phyloP scores from a whole-genome alignment of 1,140 invertebrate genomes.

The Campoletis sonorensis region DNA sequence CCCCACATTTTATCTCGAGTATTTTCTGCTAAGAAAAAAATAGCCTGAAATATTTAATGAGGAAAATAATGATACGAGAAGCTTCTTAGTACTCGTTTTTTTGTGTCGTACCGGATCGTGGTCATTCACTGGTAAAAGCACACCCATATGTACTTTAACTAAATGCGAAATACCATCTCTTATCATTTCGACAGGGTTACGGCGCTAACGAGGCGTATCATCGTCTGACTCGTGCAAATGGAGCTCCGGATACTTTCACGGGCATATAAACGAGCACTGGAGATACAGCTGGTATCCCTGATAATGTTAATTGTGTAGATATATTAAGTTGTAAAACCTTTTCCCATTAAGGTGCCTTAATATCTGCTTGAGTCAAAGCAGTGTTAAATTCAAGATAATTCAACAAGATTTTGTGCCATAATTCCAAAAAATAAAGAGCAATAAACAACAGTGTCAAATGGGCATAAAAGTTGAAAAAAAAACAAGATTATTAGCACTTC shows the following conservation, averaged over 20 bases:
- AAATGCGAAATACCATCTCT: neutral
- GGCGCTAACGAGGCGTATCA: slow-evolving; percentile 2
- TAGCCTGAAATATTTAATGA: neutral
- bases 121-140: neutral
- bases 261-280: neutral
- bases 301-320: slow-evolving; percentile 9
- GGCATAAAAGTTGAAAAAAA: too few relatives aligned
- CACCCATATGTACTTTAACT: neutral
- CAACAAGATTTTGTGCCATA: too few relatives aligned
- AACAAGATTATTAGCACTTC: too few relatives aligned
- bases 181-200: slow-evolving; percentile 7
- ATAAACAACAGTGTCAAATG: too few relatives aligned
- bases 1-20: too few relatives aligned
- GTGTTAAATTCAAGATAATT: too few relatives aligned
- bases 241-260: slow-evolving; percentile 6
- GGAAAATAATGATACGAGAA: too few relatives aligned
- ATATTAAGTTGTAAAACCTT: neutral
- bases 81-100: neutral
- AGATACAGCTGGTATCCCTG: slow-evolving; percentile 2
- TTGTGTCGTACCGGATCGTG: neutral
- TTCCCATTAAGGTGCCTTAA: too few relatives aligned
- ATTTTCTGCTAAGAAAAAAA: neutral
- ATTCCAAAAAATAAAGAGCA: neutral
- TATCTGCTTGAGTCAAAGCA: neutral
- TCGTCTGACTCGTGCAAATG: slow-evolving; percentile 2